phyloP scores from a whole-genome alignment of 2,797 vertebrate genomes.

The Knipowitschia caucasica region DNA sequence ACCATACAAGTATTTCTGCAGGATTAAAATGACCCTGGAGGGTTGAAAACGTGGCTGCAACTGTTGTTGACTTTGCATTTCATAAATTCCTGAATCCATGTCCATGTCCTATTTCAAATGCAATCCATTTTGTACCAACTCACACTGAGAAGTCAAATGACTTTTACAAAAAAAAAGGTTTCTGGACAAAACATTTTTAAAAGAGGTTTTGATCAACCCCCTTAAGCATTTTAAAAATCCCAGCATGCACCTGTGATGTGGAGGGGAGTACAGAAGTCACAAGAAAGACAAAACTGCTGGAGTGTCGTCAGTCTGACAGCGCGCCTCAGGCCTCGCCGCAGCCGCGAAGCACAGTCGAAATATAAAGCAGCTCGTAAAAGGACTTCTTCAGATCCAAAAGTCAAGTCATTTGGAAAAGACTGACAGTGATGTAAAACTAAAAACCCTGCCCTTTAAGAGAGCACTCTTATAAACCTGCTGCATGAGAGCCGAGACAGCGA shows the following conservation, averaged over 20 bases:
- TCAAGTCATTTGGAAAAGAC: slow-evolving; percentile 47
- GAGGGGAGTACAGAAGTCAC: slow-evolving; percentile 48
- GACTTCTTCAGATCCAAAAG: slow-evolving; percentile 38
- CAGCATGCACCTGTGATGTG: slow-evolving; percentile 44
- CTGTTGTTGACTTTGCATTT: slow-evolving; percentile 10
- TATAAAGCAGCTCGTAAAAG: slow-evolving; percentile 20
- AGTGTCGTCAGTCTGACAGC: slow-evolving; percentile 51
- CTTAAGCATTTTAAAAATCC: slow-evolving; percentile 6
- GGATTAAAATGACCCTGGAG: neutral
- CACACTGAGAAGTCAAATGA: slow-evolving; percentile 32
- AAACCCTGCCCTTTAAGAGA: slow-evolving; percentile 37
- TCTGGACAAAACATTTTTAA: slow-evolving; percentile 15
- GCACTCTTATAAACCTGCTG: slow-evolving; percentile 17
- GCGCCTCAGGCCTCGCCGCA: slow-evolving; percentile 42
- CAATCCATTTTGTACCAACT: slow-evolving; percentile 10
- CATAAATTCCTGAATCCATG: slow-evolving; percentile 14
- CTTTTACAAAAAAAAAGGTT: slow-evolving; percentile 21
- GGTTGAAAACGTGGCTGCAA: neutral
- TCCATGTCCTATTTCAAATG: slow-evolving; percentile 4
- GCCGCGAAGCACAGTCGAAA: slow-evolving; percentile 33
- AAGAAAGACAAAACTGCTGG: slow-evolving; percentile 53
- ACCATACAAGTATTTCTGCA: neutral
- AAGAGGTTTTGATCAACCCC: slow-evolving; percentile 1
- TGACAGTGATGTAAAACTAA: slow-evolving; percentile 36
- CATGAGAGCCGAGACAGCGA: slow-evolving; percentile 8